Percentiles rank a stretch among this genome's conserved stretches.
These are phyloP conservation scores for Pseudomyrmex concolor DNA, from an alignment of 1,140 invertebrate species.

Conservation along the genomic window DNA sequence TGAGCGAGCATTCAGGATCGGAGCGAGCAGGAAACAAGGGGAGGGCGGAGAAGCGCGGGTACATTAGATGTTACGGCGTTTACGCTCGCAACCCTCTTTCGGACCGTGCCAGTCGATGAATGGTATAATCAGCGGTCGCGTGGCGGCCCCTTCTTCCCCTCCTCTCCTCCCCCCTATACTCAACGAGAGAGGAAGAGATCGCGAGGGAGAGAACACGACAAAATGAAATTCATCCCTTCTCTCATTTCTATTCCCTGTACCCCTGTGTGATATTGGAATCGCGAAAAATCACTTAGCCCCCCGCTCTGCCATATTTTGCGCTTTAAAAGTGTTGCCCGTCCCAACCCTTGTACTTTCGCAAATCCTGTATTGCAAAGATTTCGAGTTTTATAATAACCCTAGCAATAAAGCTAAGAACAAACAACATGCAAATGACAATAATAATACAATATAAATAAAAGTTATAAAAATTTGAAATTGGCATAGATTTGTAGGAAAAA, in stretches of 20 bases:
- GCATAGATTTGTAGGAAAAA: too few species aligned
- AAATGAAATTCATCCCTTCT: conserved; percentile 22
- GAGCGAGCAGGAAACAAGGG: conserved; percentile 66
- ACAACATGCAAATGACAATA: background rate
- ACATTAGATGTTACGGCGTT: conserved; percentile 76
- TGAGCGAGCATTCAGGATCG: conserved; percentile 82
- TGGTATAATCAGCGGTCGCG: conserved; percentile 85
- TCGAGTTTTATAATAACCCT: background rate
- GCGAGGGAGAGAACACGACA: conserved; percentile 54
- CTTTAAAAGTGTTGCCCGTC: background rate
- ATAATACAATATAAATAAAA: background rate
- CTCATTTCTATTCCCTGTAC: background rate
- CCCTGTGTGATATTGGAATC: conserved; percentile 76
- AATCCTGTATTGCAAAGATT: background rate
- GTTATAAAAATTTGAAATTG: too few species aligned
- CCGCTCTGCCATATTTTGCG: background rate
- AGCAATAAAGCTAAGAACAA: background rate
- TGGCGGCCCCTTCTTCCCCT: conserved; percentile 67
- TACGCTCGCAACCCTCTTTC: conserved; percentile 82
- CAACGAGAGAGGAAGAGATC: conserved; percentile 40
- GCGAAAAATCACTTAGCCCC: conserved; percentile 78
- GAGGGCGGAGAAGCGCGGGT: conserved; percentile 1
- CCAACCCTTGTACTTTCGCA: background rate
- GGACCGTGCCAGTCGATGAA: conserved; percentile 79
- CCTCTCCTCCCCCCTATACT: conserved; percentile 56